Percentiles rank a stretch among this genome's conserved stretches.
These are phyloP conservation scores for Neofelis nebulosa DNA, from an alignment of 2,113 vertebrate species.

Conservation along the genomic window DNA sequence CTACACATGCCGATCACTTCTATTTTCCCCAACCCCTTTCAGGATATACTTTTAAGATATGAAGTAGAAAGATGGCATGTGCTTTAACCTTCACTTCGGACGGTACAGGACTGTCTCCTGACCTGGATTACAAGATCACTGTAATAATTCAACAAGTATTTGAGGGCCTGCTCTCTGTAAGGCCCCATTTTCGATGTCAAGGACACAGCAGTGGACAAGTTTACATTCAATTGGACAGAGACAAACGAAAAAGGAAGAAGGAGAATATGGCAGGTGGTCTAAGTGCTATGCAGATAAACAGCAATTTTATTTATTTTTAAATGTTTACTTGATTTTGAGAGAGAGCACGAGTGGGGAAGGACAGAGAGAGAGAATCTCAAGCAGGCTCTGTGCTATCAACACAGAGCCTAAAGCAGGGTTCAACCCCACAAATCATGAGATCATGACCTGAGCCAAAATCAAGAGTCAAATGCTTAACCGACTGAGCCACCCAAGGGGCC, in stretches of 20 bases:
- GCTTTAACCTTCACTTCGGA: not conserved
- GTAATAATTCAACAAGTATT: not conserved
- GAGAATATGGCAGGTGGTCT: not conserved
- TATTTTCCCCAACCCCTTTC: too few species aligned
- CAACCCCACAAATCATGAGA: too few species aligned
- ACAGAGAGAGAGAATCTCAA: too few species aligned
- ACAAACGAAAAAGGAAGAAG: not conserved
- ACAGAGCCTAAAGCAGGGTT: too few species aligned
- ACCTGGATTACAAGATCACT: fast-evolving
- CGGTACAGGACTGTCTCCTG: fast-evolving
- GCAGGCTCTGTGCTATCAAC: too few species aligned
- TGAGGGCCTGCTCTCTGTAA: not conserved
- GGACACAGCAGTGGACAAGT: fast-evolving
- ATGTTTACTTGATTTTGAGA: too few species aligned
- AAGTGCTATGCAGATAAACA: fast-evolving
- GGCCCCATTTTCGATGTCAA: fast-evolving
- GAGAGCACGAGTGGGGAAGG: too few species aligned
- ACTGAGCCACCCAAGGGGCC: too few species aligned
- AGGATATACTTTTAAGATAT: not conserved
- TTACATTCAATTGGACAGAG: not conserved
- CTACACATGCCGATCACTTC: not conserved
- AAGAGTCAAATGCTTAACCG: too few species aligned
- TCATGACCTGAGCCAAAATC: too few species aligned
- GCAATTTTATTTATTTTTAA: too few species aligned
- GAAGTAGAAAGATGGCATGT: not conserved